A percentile compares a stretch with the other conserved stretches of the same genome.
Conservation (phyloP, 2,113 vertebrate genomes). For the Delphinus delphis region DNA sequence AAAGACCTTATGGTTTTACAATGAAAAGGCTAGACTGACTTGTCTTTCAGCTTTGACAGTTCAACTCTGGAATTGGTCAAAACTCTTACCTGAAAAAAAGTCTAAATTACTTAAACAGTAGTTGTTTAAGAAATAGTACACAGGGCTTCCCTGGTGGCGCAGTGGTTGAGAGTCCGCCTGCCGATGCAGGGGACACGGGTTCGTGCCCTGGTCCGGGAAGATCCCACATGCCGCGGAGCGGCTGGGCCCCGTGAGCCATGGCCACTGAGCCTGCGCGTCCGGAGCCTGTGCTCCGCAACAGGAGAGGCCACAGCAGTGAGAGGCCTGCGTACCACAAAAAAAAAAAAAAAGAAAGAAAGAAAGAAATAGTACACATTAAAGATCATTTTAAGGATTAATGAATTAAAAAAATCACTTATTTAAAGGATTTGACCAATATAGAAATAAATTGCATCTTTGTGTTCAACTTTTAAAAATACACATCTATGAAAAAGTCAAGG, state of each 20-base stretch:
- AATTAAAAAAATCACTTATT: not conserved
- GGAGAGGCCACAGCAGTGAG: too few species aligned
- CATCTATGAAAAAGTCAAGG: not conserved
- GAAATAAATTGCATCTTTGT: not conserved
- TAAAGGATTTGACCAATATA: not conserved
- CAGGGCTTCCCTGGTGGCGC: too few species aligned
- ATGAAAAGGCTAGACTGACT: not conserved
- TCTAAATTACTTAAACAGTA: slow-evolving; percentile 22
- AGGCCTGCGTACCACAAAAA: too few species aligned
- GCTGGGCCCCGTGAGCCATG: too few species aligned
- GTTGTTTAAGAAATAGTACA: not conserved
- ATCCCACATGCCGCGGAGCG: too few species aligned
- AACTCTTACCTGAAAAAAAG: not conserved
- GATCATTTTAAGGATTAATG: slow-evolving; percentile 1
- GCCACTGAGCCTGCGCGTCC: too few species aligned
- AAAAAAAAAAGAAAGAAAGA: not conserved
- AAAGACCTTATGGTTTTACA: not conserved
- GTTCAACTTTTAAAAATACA: not conserved
- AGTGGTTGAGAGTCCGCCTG: too few species aligned
- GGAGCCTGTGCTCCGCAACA: too few species aligned
- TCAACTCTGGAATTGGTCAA: slow-evolving; percentile 18
- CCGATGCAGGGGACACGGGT: too few species aligned
- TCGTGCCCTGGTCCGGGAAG: too few species aligned
- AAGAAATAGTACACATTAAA: slow-evolving; percentile 28
- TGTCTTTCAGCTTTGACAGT: not conserved